Conservation (phyloP, 1,140 invertebrate species). For the Drosophila mojavensis region DNA sequence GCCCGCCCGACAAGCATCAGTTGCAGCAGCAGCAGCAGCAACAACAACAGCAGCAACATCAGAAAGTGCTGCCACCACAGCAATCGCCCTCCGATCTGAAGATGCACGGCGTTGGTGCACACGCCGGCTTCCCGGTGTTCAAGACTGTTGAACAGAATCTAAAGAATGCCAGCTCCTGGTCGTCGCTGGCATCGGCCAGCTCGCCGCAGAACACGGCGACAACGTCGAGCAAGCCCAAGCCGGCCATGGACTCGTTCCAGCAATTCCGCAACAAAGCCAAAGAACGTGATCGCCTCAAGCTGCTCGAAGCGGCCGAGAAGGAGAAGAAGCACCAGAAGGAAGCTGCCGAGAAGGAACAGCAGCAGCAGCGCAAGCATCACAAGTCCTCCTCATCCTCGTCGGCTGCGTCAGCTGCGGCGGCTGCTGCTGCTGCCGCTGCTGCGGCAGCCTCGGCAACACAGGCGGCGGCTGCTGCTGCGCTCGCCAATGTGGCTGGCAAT, state of each 20-base stretch:
- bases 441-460: constrained; percentile 27
- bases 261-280: constrained; percentile 97
- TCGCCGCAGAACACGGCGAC: constrained; percentile 88
- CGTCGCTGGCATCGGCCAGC: constrained; percentile 92
- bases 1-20: constrained; percentile 84
- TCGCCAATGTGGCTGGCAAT: not conserved
- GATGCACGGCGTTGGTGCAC: constrained; percentile 45
- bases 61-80: constrained; percentile 61
- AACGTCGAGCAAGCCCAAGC: constrained; percentile 87
- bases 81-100: constrained; percentile 83
- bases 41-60: constrained; percentile 46
- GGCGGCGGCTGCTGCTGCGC: constrained; percentile 41
- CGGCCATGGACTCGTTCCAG: constrained; percentile 89
- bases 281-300: constrained; percentile 96
- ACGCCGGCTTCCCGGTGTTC: constrained; percentile 87
- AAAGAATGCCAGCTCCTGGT: constrained; percentile 97
- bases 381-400: constrained; percentile 69
- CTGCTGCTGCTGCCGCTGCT: constrained; percentile 23
- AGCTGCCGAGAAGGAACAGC: constrained; percentile 87
- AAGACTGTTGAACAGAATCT: constrained; percentile 90
- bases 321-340: constrained; percentile 93
- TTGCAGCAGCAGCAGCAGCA: constrained; percentile 28
- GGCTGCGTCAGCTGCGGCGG: constrained; percentile 30
- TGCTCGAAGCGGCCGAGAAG: constrained; percentile 92
- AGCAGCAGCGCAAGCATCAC: constrained; percentile 87